A percentile compares a stretch with the other conserved stretches of the same genome.
phyloP scores from a whole-genome alignment of 2,888 invertebrate species.

The Ophion ventricosus region DNA sequence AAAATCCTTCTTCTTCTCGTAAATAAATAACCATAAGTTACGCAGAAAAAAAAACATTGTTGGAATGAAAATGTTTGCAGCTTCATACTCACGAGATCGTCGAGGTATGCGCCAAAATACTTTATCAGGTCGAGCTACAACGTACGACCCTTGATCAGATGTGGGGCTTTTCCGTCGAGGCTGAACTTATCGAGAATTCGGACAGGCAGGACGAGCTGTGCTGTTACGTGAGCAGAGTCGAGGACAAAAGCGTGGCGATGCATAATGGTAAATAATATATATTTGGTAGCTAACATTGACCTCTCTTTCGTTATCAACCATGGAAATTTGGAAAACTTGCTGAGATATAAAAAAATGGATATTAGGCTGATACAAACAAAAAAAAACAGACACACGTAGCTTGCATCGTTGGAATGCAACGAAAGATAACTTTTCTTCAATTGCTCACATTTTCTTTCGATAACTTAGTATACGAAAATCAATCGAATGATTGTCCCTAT shows the following conservation, averaged over 20 bases:
- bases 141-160: conserved; percentile 95
- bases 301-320: not conserved
- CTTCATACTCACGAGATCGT: conserved; percentile 96
- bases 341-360: not conserved
- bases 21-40: not conserved
- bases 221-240: conserved; percentile 98
- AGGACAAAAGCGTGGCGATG: conserved; percentile 97
- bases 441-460: too few species aligned
- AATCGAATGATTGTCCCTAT: too few species aligned
- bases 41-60: not conserved
- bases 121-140: conserved; percentile 97
- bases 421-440: too few species aligned
- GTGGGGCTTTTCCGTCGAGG: conserved; percentile 99
- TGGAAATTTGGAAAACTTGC: not conserved
- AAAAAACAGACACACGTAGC: too few species aligned
- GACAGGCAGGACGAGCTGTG: conserved; percentile 98
- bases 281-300: not conserved
- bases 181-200: conserved; percentile 97
- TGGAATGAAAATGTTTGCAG: conserved; percentile 83
- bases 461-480: too few species aligned
- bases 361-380: not conserved
- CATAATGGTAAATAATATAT: conserved; percentile 91
- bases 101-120: conserved; percentile 97
- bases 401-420: too few species aligned
- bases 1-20: not conserved